These are phyloP conservation scores for Lobophora halterata DNA, from an alignment of 2,888 invertebrate species.

Conservation along the genomic window DNA sequence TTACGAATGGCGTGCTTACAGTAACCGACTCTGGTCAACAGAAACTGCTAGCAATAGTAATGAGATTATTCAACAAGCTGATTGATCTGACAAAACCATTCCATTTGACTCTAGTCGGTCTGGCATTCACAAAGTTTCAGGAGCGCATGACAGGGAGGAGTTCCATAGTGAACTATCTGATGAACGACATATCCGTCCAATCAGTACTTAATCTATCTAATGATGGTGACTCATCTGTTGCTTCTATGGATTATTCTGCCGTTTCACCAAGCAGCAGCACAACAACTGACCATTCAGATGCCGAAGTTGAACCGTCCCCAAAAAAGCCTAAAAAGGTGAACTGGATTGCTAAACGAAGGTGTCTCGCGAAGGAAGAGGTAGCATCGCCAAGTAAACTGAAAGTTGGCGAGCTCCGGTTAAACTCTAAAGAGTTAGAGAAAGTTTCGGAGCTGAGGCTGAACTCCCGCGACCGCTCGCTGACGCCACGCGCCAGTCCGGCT, in stretches of 20 bases:
- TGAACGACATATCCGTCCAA: conserved; percentile 89
- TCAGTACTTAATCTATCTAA: conserved; percentile 85
- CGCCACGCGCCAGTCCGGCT: conserved; percentile 71
- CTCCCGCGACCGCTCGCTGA: conserved; percentile 68
- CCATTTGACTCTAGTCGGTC: conserved; percentile 89
- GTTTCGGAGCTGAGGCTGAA: conserved; percentile 72
- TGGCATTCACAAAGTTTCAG: conserved; percentile 90
- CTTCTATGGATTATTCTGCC: conserved; percentile 74
- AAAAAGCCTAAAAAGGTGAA: conserved; percentile 83
- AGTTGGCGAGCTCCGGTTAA: conserved; percentile 84
- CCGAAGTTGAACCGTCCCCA: conserved; percentile 87
- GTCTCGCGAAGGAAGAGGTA: conserved; percentile 74
- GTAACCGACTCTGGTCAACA: conserved; percentile 79
- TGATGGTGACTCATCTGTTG: conserved; percentile 71
- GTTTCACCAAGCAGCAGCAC: conserved; percentile 73
- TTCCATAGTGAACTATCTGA: conserved; percentile 87
- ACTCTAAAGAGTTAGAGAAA: conserved; percentile 82
- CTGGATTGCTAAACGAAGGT: conserved; percentile 74
- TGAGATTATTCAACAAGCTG: conserved; percentile 88
- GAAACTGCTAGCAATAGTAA: conserved; percentile 85
- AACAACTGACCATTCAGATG: conserved; percentile 83
- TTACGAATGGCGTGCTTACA: conserved; percentile 69
- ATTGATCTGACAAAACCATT: conserved; percentile 87
- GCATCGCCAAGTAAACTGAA: conserved; percentile 86
- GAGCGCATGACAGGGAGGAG: conserved; percentile 85